Conservation (phyloP, 2,888 invertebrate species). For the Troides aeacus region DNA sequence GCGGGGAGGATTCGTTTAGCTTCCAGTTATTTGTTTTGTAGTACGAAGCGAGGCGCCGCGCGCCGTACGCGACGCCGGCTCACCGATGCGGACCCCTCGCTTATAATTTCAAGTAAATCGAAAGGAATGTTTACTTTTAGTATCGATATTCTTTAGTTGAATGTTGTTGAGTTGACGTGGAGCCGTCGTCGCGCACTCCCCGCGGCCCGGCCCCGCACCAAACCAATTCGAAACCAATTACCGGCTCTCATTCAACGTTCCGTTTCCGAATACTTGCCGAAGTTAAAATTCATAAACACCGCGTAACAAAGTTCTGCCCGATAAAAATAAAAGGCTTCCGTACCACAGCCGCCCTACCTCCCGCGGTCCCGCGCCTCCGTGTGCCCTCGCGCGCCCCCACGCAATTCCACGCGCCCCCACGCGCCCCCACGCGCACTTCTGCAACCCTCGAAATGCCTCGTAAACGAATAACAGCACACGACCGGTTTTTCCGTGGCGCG, state of each 20-base stretch:
- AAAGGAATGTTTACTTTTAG: too few species aligned
- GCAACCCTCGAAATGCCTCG: slow-evolving; percentile 22
- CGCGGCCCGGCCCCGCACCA: background rate
- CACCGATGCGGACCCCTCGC: too few species aligned
- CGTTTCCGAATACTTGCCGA: slow-evolving; percentile 21
- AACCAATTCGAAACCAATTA: background rate
- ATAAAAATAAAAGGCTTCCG: slow-evolving; percentile 46
- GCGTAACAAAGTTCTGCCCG: slow-evolving; percentile 49
- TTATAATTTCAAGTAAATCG: too few species aligned
- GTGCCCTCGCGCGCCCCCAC: too few species aligned
- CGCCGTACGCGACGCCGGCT: background rate
- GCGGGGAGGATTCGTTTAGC: background rate
- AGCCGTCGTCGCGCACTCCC: too few species aligned
- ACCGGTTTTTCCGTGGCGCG: slow-evolving; percentile 16
- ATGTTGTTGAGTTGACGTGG: too few species aligned
- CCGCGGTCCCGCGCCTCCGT: slow-evolving; percentile 27
- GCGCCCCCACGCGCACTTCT: slow-evolving; percentile 1
- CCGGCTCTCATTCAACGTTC: background rate
- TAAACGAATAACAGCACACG: slow-evolving; percentile 24
- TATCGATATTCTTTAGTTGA: too few species aligned
- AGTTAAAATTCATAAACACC: slow-evolving; percentile 30
- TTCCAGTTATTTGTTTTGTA: background rate
- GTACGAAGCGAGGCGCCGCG: background rate
- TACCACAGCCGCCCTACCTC: slow-evolving; percentile 35
- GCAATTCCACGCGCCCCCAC: background rate